Evolutionary conservation across 2,113 vertebrate species (phyloP), one percentile per base, ranked within the genome.

Genomic region (Lucifuga dentata): DNA sequence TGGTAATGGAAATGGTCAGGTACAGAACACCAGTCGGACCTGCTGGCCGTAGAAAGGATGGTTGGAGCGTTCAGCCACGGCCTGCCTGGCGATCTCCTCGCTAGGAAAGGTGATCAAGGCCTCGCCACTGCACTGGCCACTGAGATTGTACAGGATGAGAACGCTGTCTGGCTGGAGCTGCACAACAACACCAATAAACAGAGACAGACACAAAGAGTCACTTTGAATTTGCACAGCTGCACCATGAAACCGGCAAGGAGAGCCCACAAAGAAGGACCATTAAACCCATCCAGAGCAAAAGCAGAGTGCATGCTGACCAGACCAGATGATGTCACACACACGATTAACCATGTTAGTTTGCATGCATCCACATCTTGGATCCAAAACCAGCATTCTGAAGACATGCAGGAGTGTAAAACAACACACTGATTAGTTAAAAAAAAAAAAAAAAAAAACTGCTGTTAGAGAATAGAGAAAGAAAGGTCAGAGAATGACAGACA

Each of bases 61-160:
- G 64, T 89, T 93, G 0, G 93, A 93, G 70, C 90, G 91, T 89
- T 96, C 95, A 2, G 90, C 88, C 72, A 97, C 90, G 5, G 95
- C 95, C 53, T 69, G 94, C 79, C 90, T 90, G 51, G 95, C 95
- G 0, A 88, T 66, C 73, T 95, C 95, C 86, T 95, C 92, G 20
- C 91, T 95, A 53, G 95, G 93, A 72, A 96, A 97, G 65, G 94
- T 95, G 87, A 97, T 90, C 78, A 96, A 80, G 0, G 95, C 95
- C 86, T 96, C 95, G 2, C 95, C 95, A n/a, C 95, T 95, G 88
- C 94, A 94, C 88, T 95, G 95, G 69, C 95, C 95, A 19, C 91
- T 95, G 73, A 95, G 93, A 90, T 94, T 95, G 82, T 95, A 95
- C 89, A 97, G 90, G 81, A 95, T 74, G 5, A 97, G 92, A 78